These are phyloP conservation scores for Centruroides sculpturatus DNA, from an alignment of 1,140 invertebrate species.

Conservation along the genomic window DNA sequence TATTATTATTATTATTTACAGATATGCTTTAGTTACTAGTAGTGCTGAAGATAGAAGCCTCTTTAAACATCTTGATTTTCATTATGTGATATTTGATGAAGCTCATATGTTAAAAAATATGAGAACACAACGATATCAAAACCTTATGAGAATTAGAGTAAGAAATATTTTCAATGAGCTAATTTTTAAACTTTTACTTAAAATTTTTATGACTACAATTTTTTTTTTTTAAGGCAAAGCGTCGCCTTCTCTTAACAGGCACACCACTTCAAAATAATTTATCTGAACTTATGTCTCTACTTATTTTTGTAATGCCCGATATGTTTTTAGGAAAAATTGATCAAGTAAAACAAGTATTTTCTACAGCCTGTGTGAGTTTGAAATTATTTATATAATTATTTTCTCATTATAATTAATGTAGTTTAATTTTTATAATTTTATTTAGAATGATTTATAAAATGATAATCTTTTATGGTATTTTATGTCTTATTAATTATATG, in stretches of 20 bases:
- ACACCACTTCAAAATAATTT: constrained; percentile 94
- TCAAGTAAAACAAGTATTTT: constrained; percentile 72
- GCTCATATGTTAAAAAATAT: constrained; percentile 98
- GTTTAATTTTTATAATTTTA: too few relatives aligned
- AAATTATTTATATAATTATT: neutral
- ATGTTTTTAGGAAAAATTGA: constrained; percentile 79
- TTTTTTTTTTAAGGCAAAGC: constrained; percentile 43
- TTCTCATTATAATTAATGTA: too few relatives aligned
- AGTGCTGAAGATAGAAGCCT: constrained; percentile 76
- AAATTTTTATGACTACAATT: neutral
- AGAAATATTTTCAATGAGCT: constrained; percentile 4
- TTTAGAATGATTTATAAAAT: too few relatives aligned
- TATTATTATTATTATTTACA: neutral
- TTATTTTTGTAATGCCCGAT: constrained; percentile 91
- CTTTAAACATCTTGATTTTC: constrained; percentile 72
- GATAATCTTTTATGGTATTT: too few relatives aligned
- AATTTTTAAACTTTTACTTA: neutral
- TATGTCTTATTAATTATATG: too few relatives aligned
- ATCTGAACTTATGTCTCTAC: constrained; percentile 82
- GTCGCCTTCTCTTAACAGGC: constrained; percentile 71
- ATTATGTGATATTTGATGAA: constrained; percentile 93
- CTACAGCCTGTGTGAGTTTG: constrained; percentile 18
- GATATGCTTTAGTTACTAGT: constrained; percentile 62
- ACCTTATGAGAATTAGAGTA: constrained; percentile 73
- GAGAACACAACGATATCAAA: constrained; percentile 72